Conservation (phyloP, 1,140 invertebrate genomes). For the Polypedilum pembai region DNA sequence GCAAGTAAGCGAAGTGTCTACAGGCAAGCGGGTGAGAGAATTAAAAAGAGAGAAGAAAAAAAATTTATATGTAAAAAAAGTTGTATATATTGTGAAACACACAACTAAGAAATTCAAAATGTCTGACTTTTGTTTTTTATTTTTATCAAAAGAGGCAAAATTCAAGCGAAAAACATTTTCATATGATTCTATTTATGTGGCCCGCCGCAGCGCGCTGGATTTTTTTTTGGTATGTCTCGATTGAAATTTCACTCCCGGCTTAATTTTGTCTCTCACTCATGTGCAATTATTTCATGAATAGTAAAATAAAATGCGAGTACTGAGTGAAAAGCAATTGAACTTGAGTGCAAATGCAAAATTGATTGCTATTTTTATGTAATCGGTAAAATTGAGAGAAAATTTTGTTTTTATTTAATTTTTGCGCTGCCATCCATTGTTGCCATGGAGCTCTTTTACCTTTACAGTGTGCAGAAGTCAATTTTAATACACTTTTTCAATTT, state of each 20-base stretch:
- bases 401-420: conserved; percentile 4
- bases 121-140: conserved; percentile 27
- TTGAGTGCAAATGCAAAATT: neutral
- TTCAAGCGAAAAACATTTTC: conserved; percentile 6
- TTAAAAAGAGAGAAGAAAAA: neutral
- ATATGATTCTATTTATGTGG: conserved; percentile 23
- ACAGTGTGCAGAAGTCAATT: neutral
- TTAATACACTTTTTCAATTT: too few relatives aligned
- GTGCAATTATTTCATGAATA: too few relatives aligned
- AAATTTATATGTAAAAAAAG: conserved; percentile 18
- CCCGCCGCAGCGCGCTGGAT: too few relatives aligned
- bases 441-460: neutral
- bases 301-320: too few relatives aligned
- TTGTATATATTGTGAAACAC: conserved; percentile 25
- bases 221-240: too few relatives aligned
- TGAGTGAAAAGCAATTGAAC: neutral
- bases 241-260: too few relatives aligned
- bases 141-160: conserved; percentile 15
- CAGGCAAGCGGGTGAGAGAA: neutral
- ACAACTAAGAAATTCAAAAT: conserved; percentile 28
- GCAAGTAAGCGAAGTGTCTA: too few relatives aligned
- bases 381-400: neutral
- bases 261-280: too few relatives aligned
- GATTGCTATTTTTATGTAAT: neutral
- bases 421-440: neutral